Conservation (phyloP, 2,113 vertebrate genomes). For the Mystacornis crossleyi region DNA sequence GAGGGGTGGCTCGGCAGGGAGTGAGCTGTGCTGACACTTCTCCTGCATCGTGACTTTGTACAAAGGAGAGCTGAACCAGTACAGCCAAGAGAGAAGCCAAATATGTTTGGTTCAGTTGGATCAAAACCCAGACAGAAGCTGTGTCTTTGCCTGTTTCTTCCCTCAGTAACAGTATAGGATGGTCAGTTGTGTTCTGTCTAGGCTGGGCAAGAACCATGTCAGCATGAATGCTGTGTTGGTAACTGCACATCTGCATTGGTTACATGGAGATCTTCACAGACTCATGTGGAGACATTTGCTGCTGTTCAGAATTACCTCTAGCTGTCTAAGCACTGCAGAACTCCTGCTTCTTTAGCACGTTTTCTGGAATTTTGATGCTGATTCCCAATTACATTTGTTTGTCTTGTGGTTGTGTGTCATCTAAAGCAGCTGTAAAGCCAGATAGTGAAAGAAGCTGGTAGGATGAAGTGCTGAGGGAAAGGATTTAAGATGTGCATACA, state of each 20-base stretch:
- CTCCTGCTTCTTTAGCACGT: neutral
- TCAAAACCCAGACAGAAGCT: neutral
- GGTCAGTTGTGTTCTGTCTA: neutral
- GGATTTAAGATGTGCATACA: neutral
- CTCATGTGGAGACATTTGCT: neutral
- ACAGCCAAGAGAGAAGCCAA: neutral
- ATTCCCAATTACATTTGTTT: neutral
- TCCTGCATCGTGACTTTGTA: neutral
- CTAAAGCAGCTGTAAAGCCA: neutral
- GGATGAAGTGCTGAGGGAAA: neutral
- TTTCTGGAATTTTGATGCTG: neutral
- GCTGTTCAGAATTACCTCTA: neutral
- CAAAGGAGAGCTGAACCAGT: neutral
- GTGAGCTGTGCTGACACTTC: neutral
- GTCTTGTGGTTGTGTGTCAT: neutral
- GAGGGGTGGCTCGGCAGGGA: neutral
- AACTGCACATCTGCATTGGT: neutral
- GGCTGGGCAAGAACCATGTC: neutral
- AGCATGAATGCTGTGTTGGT: fast-evolving
- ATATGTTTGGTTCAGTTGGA: neutral
- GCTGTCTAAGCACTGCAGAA: neutral
- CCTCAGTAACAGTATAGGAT: neutral
- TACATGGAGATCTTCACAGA: neutral
- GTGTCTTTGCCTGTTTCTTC: neutral
- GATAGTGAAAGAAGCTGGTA: neutral